phyloP scores from a whole-genome alignment of 2,888 invertebrate species.

The Cyaniris semiargus region DNA sequence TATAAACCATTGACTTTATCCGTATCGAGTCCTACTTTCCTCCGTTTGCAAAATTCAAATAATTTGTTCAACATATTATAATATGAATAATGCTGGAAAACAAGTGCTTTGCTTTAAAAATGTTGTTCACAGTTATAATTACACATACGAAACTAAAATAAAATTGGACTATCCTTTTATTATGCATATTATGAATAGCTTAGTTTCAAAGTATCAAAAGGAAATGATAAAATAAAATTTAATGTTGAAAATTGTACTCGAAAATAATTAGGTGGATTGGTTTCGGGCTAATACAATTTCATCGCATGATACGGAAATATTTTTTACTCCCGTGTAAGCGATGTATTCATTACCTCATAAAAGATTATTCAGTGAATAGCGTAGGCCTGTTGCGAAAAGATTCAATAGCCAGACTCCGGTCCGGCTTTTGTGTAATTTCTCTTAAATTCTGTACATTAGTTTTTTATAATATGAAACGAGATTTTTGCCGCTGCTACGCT shows the following conservation, averaged over 20 bases:
- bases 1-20: too few species aligned
- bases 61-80: too few species aligned
- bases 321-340: slow-evolving; percentile 36
- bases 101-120: background rate
- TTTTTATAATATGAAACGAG: slow-evolving; percentile 26
- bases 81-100: too few species aligned
- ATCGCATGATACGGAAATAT: slow-evolving; percentile 30
- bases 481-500: background rate
- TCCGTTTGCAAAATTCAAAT: too few species aligned
- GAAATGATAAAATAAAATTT: slow-evolving; percentile 12
- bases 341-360: slow-evolving; percentile 39
- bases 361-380: slow-evolving; percentile 37
- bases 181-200: background rate
- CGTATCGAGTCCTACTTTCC: too few species aligned
- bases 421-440: slow-evolving; percentile 33
- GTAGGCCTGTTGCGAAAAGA: slow-evolving; percentile 31
- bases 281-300: slow-evolving; percentile 4
- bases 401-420: slow-evolving; percentile 32
- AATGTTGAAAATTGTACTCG: background rate
- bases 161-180: background rate
- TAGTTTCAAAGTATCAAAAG: background rate
- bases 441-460: slow-evolving; percentile 34
- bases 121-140: background rate
- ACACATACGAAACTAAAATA: background rate
- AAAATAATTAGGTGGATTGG: slow-evolving; percentile 24